Percentiles rank a stretch among this genome's conserved stretches.
Evolutionary conservation across 2,113 vertebrate genomes (phyloP).

Genomic region (Sitta europaea): DNA sequence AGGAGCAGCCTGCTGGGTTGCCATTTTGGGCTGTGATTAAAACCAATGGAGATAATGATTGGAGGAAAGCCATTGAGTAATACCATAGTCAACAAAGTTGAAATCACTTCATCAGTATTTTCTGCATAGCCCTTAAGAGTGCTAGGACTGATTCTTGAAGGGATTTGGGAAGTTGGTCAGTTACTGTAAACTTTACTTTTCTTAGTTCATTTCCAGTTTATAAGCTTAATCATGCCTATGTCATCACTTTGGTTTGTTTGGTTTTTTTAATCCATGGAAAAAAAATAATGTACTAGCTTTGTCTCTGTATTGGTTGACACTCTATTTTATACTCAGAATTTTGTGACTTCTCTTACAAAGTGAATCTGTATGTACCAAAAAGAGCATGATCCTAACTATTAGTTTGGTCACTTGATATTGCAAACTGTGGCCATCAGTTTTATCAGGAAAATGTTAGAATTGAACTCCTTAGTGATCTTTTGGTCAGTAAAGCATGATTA

Average conservation of each 20-base stretch:
- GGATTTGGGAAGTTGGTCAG: neutral
- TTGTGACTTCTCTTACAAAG: neutral
- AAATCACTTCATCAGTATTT: neutral
- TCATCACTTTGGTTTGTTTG: too few relatives aligned
- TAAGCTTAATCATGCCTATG: neutral
- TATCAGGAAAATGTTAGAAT: neutral
- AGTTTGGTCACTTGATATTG: neutral
- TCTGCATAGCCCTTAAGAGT: neutral
- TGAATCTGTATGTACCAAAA: neutral
- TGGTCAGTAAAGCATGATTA: neutral
- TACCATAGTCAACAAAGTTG: neutral
- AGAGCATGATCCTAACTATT: neutral
- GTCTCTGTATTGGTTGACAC: neutral
- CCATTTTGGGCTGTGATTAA: neutral
- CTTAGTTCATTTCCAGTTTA: neutral
- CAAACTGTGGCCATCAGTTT: neutral
- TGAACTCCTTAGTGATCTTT: neutral
- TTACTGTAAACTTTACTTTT: neutral
- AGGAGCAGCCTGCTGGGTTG: neutral
- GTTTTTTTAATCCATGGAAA: neutral
- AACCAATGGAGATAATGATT: accelerated
- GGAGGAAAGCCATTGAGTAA: neutral
- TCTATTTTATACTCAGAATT: neutral
- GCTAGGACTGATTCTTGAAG: neutral
- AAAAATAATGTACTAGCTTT: neutral